Evolutionary conservation across 1,140 invertebrate genomes (phyloP).

Genomic region (Hyles vespertilio): DNA sequence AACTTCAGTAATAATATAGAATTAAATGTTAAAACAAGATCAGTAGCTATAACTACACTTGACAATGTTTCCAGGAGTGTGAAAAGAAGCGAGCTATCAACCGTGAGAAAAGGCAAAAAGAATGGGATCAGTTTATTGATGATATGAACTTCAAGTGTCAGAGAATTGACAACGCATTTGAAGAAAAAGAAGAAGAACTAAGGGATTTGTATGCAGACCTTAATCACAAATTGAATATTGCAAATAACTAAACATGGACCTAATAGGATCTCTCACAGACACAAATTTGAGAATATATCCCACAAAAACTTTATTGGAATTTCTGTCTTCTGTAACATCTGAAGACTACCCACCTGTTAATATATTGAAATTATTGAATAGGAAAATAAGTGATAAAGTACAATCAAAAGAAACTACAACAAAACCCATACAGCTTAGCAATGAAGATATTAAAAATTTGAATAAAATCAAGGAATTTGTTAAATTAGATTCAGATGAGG

Average conservation of each 20-base stretch:
- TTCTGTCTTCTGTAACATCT: constrained; percentile 60
- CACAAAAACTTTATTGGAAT: constrained; percentile 71
- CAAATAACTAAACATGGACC: constrained; percentile 69
- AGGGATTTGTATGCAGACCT: constrained; percentile 84
- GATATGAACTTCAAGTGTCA: constrained; percentile 84
- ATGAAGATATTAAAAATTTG: constrained; percentile 44
- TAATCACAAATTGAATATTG: constrained; percentile 84
- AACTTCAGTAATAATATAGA: too few relatives aligned
- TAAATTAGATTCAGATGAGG: constrained; percentile 11
- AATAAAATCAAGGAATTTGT: constrained; percentile 33
- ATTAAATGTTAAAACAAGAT: too few relatives aligned
- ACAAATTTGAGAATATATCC: constrained; percentile 77
- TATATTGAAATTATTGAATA: constrained; percentile 49
- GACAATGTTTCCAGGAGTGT: constrained; percentile 39
- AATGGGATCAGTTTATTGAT: constrained; percentile 85
- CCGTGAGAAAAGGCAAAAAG: constrained; percentile 77
- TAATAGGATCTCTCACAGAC: constrained; percentile 76
- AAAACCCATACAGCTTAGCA: constrained; percentile 31
- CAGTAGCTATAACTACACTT: background rate
- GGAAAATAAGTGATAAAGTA: constrained; percentile 17
- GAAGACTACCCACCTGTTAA: constrained; percentile 50
- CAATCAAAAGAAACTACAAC: constrained; percentile 8
- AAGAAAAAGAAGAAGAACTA: constrained; percentile 86
- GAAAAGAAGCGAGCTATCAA: constrained; percentile 76
- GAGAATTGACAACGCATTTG: constrained; percentile 85